Evolutionary conservation across 2,888 invertebrate species (phyloP).

Genomic region (Leistus spinibarbis): DNA sequence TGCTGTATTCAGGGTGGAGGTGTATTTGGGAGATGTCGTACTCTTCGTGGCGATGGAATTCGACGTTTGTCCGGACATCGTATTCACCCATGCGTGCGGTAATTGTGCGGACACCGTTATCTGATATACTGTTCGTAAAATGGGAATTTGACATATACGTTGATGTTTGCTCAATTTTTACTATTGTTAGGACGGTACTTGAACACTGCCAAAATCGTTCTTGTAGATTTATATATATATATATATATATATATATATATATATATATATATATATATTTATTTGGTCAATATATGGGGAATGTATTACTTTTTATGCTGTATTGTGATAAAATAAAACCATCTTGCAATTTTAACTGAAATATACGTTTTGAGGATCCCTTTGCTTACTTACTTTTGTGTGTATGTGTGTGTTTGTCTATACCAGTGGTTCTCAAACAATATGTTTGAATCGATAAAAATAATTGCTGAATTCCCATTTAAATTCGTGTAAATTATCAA

Average conservation of each 20-base stretch:
- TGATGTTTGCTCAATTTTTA: not conserved
- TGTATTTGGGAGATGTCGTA: constrained; percentile 9
- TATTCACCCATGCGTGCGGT: constrained; percentile 35
- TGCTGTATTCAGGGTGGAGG: constrained; percentile 16
- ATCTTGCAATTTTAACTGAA: too few species aligned
- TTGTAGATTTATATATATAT: not conserved
- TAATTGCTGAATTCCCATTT: too few species aligned
- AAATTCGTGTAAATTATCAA: too few species aligned
- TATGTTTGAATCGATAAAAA: too few species aligned
- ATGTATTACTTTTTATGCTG: too few species aligned
- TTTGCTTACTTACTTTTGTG: too few species aligned
- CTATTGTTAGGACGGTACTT: not conserved
- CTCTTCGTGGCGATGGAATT: constrained; percentile 35
- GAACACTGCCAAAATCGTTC: not conserved
- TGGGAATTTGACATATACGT: not conserved
- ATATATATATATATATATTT: too few species aligned
- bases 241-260: not conserved
- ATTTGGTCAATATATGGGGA: too few species aligned
- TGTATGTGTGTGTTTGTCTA: too few species aligned
- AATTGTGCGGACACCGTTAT: constrained; percentile 19
- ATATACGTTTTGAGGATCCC: too few species aligned
- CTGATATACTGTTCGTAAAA: not conserved
- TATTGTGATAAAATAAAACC: too few species aligned
- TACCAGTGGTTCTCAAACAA: too few species aligned
- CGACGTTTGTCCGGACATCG: constrained; percentile 18